These are phyloP conservation scores for Octomys mimax DNA, from an alignment of 2,797 vertebrate species.

Conservation along the genomic window DNA sequence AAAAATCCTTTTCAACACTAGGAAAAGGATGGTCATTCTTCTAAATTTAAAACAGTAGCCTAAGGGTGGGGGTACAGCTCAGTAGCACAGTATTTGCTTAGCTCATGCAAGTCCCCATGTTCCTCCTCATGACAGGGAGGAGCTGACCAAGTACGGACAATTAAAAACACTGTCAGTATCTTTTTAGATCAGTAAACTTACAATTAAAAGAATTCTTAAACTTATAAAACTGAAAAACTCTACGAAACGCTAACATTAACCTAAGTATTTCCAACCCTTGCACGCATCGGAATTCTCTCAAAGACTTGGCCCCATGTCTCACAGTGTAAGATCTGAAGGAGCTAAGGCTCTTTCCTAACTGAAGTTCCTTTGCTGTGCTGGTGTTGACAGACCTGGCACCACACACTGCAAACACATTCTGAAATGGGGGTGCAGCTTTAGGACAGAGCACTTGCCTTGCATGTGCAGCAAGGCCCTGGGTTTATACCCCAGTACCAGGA, in stretches of 20 bases:
- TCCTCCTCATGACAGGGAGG: background rate
- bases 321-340: background rate
- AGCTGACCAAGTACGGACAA: background rate
- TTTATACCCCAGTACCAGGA: background rate
- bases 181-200: slow-evolving; percentile 17
- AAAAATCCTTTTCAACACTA: slow-evolving; percentile 31
- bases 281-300: background rate
- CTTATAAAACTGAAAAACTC: slow-evolving; percentile 37
- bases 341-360: background rate
- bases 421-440: background rate
- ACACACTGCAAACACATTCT: background rate
- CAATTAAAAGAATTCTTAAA: background rate
- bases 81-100: background rate
- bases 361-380: background rate
- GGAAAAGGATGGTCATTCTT: background rate
- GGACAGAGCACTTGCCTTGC: background rate
- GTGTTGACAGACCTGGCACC: background rate
- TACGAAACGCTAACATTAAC: background rate
- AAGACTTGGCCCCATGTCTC: background rate
- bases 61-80: background rate
- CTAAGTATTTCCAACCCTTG: background rate
- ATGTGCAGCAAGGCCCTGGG: background rate
- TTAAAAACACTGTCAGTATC: background rate
- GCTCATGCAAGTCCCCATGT: background rate
- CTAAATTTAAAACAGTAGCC: slow-evolving; percentile 6